Percentiles rank a stretch among this genome's conserved stretches.
phyloP scores from a whole-genome alignment of 2,113 vertebrate genomes.

The Isichthys henryi region DNA sequence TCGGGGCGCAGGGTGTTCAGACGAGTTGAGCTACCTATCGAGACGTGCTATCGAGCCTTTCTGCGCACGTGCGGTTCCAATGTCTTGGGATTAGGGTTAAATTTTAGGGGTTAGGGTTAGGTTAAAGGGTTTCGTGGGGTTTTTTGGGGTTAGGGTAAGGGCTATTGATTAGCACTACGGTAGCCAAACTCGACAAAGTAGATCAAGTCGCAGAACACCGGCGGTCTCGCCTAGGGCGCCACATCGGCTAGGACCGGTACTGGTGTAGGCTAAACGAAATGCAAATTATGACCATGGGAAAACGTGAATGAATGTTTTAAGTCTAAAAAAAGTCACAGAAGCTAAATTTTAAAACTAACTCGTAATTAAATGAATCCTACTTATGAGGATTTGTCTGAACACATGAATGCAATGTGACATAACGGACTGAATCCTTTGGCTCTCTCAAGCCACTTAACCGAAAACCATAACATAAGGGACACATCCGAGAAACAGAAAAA shows the following conservation, averaged over 20 bases:
- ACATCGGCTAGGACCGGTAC: neutral
- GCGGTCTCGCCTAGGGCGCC: neutral
- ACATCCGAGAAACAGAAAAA: neutral
- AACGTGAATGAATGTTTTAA: neutral
- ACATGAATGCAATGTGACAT: neutral
- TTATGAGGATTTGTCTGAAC: neutral
- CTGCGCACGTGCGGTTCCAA: no score
- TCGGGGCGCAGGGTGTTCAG: neutral
- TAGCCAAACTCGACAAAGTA: no score
- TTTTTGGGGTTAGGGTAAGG: no score
- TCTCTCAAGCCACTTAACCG: neutral
- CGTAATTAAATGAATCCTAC: neutral
- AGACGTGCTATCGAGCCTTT: no score
- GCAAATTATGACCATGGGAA: neutral
- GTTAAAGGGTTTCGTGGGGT: no score
- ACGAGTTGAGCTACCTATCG: no score
- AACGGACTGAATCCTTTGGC: neutral
- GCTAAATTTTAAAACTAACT: neutral
- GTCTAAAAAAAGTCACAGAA: neutral
- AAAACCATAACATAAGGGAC: neutral
- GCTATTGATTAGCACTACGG: no score
- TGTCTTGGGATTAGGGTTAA: no score
- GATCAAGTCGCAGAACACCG: no score
- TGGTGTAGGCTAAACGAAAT: neutral
- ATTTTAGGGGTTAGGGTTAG: no score